Percentiles rank a stretch among this genome's conserved stretches.
Conservation (phyloP, 2,888 invertebrate genomes). For the Cloeon dipterum region DNA sequence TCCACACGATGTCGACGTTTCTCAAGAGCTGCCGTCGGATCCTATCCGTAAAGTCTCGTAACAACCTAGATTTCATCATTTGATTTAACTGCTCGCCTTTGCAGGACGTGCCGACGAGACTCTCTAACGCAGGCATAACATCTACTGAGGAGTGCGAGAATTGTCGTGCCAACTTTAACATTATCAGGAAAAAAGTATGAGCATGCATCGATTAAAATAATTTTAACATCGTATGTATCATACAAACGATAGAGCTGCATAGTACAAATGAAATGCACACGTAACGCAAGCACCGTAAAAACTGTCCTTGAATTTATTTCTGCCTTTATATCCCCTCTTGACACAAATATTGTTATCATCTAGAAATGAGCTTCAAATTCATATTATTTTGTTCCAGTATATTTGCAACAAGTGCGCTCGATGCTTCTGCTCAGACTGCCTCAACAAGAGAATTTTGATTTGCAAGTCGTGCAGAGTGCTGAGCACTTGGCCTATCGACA, state of each 20-base stretch:
- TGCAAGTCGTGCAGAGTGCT: neutral
- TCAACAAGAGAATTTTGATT: neutral
- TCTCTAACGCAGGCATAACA: neutral
- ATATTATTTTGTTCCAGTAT: too few relatives aligned
- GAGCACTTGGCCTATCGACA: neutral
- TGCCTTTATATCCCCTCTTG: too few relatives aligned
- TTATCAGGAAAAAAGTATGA: constrained; percentile 1
- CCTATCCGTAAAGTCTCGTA: neutral
- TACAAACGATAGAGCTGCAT: too few relatives aligned
- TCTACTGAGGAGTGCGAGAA: neutral
- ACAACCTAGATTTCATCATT: too few relatives aligned
- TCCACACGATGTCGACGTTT: neutral
- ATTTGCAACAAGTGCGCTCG: neutral
- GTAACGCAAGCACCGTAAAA: too few relatives aligned
- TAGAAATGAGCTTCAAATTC: too few relatives aligned
- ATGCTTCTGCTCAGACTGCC: neutral
- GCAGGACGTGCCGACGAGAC: neutral
- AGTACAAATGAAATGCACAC: too few relatives aligned
- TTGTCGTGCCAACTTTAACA: neutral
- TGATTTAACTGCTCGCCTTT: too few relatives aligned
- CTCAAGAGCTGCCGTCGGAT: neutral
- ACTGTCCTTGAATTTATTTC: too few relatives aligned
- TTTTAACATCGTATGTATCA: too few relatives aligned
- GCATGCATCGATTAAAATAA: too few relatives aligned
- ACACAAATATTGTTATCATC: too few relatives aligned